Conservation (phyloP, 2,113 vertebrate species). For the Sceloporus tristichus region DNA sequence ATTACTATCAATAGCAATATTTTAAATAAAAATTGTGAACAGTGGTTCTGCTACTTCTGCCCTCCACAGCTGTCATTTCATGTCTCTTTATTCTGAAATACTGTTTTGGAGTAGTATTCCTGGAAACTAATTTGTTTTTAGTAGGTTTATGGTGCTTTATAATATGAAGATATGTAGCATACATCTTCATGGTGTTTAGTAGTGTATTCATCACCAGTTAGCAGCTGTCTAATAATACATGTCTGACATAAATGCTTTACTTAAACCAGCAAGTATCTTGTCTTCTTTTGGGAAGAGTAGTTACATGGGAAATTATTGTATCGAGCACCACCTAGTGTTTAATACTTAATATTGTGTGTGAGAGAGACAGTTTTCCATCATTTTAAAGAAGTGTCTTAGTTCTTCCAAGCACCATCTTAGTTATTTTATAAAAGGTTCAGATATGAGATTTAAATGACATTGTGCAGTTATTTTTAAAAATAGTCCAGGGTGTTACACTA, state of each 20-base stretch:
- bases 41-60: neutral
- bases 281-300: neutral
- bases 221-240: neutral
- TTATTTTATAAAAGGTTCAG: no score
- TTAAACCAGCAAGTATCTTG: neutral
- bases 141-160: neutral
- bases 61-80: neutral
- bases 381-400: no score
- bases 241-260: no score
- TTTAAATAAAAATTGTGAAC: neutral
- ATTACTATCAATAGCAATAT: neutral
- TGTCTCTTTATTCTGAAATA: neutral
- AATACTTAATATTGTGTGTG: neutral
- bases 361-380: no score
- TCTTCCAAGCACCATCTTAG: no score
- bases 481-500: no score
- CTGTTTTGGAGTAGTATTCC: neutral
- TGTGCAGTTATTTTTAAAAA: no score
- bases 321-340: slow-evolving; percentile 43
- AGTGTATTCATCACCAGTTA: neutral
- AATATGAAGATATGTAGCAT: neutral
- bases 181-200: neutral
- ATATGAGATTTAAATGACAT: no score
- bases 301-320: neutral
- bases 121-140: neutral